Evolutionary conservation across 1,140 invertebrate species (phyloP).

Genomic region (Diabrotica virgifera): DNA sequence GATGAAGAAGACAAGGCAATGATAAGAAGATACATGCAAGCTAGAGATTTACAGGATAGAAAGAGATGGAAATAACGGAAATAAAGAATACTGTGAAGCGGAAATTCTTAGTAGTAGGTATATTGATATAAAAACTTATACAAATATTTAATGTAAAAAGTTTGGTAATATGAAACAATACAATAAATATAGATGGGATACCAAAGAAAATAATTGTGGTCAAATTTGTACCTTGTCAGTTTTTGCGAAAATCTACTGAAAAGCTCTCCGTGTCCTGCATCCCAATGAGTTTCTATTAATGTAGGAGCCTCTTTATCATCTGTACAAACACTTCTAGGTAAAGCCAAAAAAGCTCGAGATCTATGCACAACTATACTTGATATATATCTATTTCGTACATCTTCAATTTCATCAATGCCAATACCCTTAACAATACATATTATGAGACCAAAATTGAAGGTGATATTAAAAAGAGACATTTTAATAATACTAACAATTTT

Average conservation of each 20-base stretch:
- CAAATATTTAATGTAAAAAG: no score
- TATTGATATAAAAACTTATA: no score
- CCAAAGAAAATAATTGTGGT: not conserved
- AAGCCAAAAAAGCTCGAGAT: slow-evolving; percentile 36
- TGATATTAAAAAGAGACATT: no score
- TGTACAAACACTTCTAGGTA: slow-evolving; percentile 34
- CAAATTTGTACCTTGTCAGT: slow-evolving; percentile 8
- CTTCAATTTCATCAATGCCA: not conserved
- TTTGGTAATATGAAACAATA: no score
- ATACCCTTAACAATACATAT: not conserved
- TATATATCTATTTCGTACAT: slow-evolving; percentile 22
- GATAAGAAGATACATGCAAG: no score
- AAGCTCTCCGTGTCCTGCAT: slow-evolving; percentile 5
- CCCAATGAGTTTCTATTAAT: slow-evolving; percentile 38
- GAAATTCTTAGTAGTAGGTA: no score
- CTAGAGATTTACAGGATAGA: no score
- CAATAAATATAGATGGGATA: not conserved
- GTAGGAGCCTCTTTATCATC: slow-evolving; percentile 37
- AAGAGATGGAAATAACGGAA: no score
- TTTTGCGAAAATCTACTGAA: slow-evolving; percentile 19
- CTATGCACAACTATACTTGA: slow-evolving; percentile 36
- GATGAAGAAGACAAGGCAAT: no score
- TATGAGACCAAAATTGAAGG: no score
- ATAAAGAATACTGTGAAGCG: no score
- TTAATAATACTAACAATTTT: no score